Percentiles rank a stretch among this genome's conserved stretches.
These are phyloP conservation scores for Sinocyclocheilus anophthalmus DNA, from an alignment of 2,113 vertebrate species.

Conservation along the genomic window DNA sequence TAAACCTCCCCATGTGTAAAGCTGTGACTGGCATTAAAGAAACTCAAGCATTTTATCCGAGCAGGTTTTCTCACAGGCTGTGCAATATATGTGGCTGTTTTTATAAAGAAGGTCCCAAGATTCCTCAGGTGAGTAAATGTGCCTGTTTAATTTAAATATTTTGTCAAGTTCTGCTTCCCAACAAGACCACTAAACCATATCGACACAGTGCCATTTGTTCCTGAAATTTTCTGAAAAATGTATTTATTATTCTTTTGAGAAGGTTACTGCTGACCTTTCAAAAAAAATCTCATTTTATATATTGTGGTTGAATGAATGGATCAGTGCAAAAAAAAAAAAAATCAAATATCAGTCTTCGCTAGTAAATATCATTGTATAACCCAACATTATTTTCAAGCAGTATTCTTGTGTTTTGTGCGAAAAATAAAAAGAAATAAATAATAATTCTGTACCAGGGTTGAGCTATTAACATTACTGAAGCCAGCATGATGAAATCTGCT, in stretches of 20 bases:
- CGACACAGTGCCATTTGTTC: background rate
- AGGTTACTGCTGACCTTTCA: background rate
- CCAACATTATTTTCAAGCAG: background rate
- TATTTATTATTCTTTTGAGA: background rate
- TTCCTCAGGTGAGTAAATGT: background rate
- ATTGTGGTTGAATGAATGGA: background rate
- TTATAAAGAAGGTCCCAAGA: background rate
- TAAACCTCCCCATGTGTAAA: background rate
- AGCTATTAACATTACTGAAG: background rate
- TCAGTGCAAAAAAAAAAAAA: background rate
- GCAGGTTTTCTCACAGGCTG: background rate
- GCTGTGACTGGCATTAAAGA: constrained; percentile 3
- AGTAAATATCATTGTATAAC: background rate
- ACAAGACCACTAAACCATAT: background rate
- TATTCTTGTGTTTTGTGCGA: background rate
- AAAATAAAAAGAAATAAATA: too few species aligned
- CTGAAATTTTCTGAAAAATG: background rate
- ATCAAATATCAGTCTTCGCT: background rate
- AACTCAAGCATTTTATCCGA: background rate
- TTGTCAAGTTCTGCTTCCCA: background rate
- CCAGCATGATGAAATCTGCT: background rate
- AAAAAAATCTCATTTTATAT: background rate
- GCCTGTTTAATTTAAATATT: background rate
- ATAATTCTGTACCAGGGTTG: background rate
- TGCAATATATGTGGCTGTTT: background rate